phyloP scores from a whole-genome alignment of 2,113 vertebrate genomes.

The Pluvianellus socialis region DNA sequence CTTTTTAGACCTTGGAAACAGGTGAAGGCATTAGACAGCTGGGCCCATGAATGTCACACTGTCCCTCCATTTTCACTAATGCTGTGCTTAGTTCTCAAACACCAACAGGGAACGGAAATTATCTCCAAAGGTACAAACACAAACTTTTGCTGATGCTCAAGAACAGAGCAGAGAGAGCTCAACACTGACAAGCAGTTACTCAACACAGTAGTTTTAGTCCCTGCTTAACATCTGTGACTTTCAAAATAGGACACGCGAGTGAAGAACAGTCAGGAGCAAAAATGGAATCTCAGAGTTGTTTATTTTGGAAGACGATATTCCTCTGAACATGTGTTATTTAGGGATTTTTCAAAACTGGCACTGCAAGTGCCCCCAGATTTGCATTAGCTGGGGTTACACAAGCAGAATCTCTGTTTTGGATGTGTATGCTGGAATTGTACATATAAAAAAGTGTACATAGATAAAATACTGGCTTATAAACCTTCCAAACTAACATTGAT shows the following conservation, averaged over 20 bases:
- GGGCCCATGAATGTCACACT: not conserved
- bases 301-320: not conserved
- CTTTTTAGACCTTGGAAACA: not conserved
- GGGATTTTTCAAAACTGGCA: not conserved
- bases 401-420: not conserved
- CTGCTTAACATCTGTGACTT: not conserved
- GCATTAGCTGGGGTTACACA: not conserved
- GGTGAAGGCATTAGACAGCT: not conserved
- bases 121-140: not conserved
- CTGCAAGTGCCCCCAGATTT: not conserved
- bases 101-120: not conserved
- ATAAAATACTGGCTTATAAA: not conserved
- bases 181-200: not conserved
- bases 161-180: not conserved
- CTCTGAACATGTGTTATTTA: not conserved
- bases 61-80: not conserved
- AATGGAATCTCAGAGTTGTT: rapidly evolving
- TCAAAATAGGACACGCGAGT: not conserved
- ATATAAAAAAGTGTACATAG: not conserved
- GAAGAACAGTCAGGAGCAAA: not conserved
- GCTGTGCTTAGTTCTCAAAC: not conserved
- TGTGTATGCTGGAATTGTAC: not conserved
- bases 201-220: not conserved
- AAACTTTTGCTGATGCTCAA: not conserved
- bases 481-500: rapidly evolving